Percentiles rank a stretch among this genome's conserved stretches.
These are phyloP conservation scores for Sphenodon punctatus DNA, from an alignment of 2,797 vertebrate species.

Conservation along the genomic window DNA sequence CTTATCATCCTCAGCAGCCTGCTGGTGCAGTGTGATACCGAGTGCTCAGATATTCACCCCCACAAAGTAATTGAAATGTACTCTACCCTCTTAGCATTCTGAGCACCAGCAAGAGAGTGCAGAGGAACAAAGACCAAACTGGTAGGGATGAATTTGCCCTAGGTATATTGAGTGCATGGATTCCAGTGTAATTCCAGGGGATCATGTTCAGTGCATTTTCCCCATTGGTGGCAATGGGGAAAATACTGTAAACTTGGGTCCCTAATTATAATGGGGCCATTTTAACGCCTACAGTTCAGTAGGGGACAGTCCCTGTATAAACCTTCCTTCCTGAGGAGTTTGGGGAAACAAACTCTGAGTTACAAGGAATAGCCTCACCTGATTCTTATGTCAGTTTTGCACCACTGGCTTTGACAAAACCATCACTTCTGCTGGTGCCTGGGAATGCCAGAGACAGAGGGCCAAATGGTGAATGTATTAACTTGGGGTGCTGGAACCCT, in stretches of 20 bases:
- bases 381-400: fast-evolving
- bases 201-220: too few species aligned
- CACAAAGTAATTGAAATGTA: not conserved
- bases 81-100: not conserved
- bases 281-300: not conserved
- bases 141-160: fast-evolving
- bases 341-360: not conserved
- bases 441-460: not conserved
- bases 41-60: not conserved
- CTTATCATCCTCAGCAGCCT: not conserved
- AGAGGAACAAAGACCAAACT: not conserved
- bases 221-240: too few species aligned
- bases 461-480: too few species aligned
- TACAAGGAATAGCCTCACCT: not conserved
- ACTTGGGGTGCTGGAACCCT: too few species aligned
- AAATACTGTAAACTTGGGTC: too few species aligned
- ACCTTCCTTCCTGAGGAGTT: too few species aligned
- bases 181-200: not conserved
- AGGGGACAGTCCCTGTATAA: not conserved
- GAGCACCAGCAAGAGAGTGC: not conserved
- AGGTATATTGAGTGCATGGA: not conserved
- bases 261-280: not conserved
- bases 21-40: not conserved
- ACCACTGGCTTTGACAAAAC: not conserved
- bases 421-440: fast-evolving